Evolutionary conservation across 2,797 vertebrate genomes (phyloP).

Genomic region (Falco columbarius): DNA sequence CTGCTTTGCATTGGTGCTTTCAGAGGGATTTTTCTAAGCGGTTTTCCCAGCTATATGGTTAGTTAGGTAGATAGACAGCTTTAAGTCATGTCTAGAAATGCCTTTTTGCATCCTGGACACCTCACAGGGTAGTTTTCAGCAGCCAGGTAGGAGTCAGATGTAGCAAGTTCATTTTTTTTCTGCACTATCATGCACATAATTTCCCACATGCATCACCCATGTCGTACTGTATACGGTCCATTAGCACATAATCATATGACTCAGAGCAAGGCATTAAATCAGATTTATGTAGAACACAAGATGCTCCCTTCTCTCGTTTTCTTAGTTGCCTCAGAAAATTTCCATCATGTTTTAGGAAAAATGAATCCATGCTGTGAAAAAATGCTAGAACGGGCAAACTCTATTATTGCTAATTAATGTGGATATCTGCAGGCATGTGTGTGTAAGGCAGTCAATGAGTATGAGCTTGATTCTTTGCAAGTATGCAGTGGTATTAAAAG

Average conservation of each 20-base stretch:
- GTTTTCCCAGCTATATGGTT: background rate
- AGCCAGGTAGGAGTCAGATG: slow-evolving; percentile 29
- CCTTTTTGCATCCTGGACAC: background rate
- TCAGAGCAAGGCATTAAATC: slow-evolving; percentile 10
- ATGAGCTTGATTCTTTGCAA: background rate
- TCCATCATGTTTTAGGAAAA: background rate
- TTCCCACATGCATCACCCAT: slow-evolving; percentile 11
- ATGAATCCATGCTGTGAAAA: background rate
- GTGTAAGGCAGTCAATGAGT: background rate
- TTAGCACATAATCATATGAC: background rate
- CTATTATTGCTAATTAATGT: background rate
- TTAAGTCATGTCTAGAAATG: background rate
- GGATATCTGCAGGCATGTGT: background rate
- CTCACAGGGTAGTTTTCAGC: background rate
- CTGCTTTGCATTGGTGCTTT: background rate
- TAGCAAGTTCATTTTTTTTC: slow-evolving; percentile 24
- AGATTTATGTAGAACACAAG: background rate
- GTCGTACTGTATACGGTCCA: background rate
- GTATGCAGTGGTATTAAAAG: background rate
- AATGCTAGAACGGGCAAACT: background rate
- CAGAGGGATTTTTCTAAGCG: background rate
- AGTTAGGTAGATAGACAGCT: background rate
- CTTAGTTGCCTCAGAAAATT: background rate
- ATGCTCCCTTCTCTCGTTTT: background rate
- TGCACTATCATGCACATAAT: slow-evolving; percentile 45